These are phyloP conservation scores for Cotesia chilonis DNA, from an alignment of 1,140 invertebrate genomes.

Conservation along the genomic window DNA sequence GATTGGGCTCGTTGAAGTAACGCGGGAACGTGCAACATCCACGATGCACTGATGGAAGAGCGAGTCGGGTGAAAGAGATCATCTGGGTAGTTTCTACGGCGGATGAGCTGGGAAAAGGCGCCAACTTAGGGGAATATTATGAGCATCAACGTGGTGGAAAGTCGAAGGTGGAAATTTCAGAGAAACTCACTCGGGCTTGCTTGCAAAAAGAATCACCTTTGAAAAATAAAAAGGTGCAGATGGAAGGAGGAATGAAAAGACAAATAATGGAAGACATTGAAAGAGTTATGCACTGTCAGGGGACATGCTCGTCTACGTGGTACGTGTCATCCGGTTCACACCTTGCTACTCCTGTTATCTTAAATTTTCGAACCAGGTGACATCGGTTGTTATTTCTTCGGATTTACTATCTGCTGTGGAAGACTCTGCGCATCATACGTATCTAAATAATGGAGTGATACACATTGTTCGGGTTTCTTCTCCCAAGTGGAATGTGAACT, in stretches of 20 bases:
- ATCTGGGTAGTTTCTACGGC: conserved; percentile 6
- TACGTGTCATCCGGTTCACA: neutral
- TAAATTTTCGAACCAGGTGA: conserved; percentile 25
- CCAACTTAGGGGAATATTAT: conserved; percentile 1
- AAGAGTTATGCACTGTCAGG: no score
- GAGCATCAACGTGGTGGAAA: neutral
- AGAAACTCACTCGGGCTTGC: no score
- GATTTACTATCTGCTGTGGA: neutral
- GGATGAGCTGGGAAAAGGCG: conserved; percentile 21
- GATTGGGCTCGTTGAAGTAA: conserved; percentile 28
- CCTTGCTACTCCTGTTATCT: conserved; percentile 21
- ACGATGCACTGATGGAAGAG: conserved; percentile 23
- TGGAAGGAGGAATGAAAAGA: neutral
- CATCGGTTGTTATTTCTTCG: conserved; percentile 5
- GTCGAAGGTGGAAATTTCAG: neutral
- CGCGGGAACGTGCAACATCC: neutral
- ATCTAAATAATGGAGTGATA: conserved; percentile 13
- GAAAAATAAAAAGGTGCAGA: neutral
- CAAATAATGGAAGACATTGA: conserved; percentile 18
- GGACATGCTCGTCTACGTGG: neutral
- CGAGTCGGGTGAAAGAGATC: conserved; percentile 28
- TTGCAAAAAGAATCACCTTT: no score
- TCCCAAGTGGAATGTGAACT: no score
- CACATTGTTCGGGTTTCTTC: no score
- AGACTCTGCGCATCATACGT: neutral